Conservation (phyloP, 1,140 invertebrate genomes). For the Drosophila navojoa region DNA sequence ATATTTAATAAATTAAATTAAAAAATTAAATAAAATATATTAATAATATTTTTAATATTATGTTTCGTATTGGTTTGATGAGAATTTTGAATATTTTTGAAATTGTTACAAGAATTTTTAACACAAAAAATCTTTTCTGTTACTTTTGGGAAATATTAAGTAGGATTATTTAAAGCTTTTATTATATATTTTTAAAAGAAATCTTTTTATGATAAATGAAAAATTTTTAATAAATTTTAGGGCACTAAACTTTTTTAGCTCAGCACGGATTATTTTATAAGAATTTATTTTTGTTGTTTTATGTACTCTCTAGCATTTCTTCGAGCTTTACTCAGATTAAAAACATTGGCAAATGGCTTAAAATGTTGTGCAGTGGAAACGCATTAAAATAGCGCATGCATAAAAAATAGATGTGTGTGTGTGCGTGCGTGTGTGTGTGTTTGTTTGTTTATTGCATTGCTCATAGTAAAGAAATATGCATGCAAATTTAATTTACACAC, state of each 20-base stretch:
- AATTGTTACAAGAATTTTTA: too few species aligned
- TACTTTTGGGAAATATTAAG: too few species aligned
- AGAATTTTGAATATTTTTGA: too few species aligned
- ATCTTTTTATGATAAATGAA: too few species aligned
- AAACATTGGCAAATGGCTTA: background rate
- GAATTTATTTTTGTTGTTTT: background rate
- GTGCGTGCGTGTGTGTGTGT: background rate
- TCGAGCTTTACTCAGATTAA: background rate
- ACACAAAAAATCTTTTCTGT: too few species aligned
- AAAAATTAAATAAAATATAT: too few species aligned
- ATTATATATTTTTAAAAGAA: too few species aligned
- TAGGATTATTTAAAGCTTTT: too few species aligned
- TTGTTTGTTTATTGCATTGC: constrained; percentile 54
- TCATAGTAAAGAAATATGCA: constrained; percentile 70
- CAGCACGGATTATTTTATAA: background rate
- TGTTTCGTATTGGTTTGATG: too few species aligned
- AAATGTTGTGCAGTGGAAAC: constrained; percentile 19
- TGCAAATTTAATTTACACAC: constrained; percentile 73
- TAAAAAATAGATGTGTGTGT: constrained; percentile 33
- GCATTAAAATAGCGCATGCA: constrained; percentile 1
- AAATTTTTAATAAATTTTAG: too few species aligned
- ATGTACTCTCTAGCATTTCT: background rate
- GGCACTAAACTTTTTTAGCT: background rate
- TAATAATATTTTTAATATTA: too few species aligned
- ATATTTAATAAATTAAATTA: too few species aligned